These are phyloP conservation scores for Drosophila pseudoananassae DNA, from an alignment of 1,140 invertebrate species.

Conservation along the genomic window DNA sequence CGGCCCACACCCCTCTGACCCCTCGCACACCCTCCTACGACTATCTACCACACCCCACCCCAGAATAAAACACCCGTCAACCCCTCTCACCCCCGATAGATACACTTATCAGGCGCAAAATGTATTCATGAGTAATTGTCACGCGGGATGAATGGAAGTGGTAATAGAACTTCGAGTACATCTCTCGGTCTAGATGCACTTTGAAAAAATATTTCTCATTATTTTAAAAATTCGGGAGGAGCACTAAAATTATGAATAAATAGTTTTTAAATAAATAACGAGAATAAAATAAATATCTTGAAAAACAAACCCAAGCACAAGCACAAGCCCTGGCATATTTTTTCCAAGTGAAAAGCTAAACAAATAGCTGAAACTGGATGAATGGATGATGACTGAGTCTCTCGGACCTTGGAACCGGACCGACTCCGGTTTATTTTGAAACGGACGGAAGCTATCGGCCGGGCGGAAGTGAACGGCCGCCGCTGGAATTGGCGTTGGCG, in stretches of 20 bases:
- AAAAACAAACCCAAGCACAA: no score
- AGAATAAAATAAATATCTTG: no score
- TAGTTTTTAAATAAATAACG: no score
- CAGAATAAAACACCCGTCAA: neutral
- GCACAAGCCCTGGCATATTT: neutral
- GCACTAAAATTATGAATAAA: no score
- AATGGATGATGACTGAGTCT: slow-evolving; percentile 11
- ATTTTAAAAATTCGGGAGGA: neutral
- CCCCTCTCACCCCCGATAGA: neutral
- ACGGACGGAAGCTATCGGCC: slow-evolving; percentile 81
- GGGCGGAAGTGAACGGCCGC: slow-evolving; percentile 75
- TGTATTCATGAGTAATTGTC: slow-evolving; percentile 83
- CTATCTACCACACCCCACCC: no score
- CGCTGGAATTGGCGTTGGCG: slow-evolving; percentile 54
- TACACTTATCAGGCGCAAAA: slow-evolving; percentile 74
- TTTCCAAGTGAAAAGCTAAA: neutral
- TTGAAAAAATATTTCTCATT: neutral
- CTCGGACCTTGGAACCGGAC: slow-evolving; percentile 6
- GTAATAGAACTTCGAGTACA: slow-evolving; percentile 27
- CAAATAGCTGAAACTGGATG: slow-evolving; percentile 6
- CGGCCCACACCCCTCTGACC: slow-evolving; percentile 26
- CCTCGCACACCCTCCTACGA: slow-evolving; percentile 12
- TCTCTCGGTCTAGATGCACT: slow-evolving; percentile 18
- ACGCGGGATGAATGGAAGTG: slow-evolving; percentile 55
- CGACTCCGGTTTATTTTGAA: slow-evolving; percentile 22